These are phyloP conservation scores for Apteryx mantelli DNA, from an alignment of 2,113 vertebrate genomes.

Conservation along the genomic window DNA sequence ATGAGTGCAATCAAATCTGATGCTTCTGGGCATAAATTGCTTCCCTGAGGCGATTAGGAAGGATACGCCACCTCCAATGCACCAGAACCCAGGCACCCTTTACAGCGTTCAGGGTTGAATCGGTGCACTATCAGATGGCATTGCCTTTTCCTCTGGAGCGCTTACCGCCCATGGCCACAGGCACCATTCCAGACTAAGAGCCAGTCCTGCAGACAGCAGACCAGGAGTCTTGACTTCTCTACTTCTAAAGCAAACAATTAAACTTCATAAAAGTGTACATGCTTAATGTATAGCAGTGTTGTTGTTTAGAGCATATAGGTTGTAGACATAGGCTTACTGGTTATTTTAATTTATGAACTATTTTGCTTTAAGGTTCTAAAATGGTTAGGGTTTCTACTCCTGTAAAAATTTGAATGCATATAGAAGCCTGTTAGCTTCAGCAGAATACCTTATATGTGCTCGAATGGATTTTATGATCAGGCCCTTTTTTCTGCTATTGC, in stretches of 20 bases:
- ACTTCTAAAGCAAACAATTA: neutral
- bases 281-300: fast-evolving
- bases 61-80: neutral
- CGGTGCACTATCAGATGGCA: neutral
- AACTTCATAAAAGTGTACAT: neutral
- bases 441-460: neutral
- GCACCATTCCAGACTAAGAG: neutral
- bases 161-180: neutral
- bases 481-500: neutral
- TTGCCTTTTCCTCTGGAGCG: neutral
- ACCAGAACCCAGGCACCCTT: neutral
- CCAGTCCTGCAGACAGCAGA: neutral
- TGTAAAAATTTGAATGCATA: neutral
- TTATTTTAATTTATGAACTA: neutral
- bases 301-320: neutral
- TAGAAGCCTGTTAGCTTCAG: neutral
- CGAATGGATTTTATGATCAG: neutral
- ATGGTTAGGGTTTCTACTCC: neutral
- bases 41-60: neutral
- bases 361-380: neutral
- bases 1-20: neutral
- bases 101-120: neutral
- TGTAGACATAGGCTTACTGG: neutral
- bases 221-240: too few relatives aligned
- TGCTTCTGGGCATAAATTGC: neutral